Conservation (phyloP, 2,888 invertebrate genomes). For the Torymus aiolomorphi region DNA sequence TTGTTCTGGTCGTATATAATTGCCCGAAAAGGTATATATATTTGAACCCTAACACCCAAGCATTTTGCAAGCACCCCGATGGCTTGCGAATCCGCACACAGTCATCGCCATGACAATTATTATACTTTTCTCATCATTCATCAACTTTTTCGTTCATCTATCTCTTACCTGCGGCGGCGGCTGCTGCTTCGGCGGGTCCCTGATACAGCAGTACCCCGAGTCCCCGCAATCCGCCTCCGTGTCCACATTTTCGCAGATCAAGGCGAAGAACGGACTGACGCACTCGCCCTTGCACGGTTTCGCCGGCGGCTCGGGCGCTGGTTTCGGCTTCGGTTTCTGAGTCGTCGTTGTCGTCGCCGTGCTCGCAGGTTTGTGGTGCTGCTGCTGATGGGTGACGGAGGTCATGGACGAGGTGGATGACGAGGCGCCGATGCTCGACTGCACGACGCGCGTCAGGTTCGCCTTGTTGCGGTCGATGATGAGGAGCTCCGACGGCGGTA, state of each 20-base stretch:
- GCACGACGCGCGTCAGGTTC: slow-evolving; percentile 64
- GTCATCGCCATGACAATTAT: no score
- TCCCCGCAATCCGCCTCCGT: slow-evolving; percentile 79
- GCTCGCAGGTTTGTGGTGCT: slow-evolving; percentile 61
- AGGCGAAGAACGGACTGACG: slow-evolving; percentile 86
- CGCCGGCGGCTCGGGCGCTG: slow-evolving; percentile 76
- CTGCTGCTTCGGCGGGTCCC: slow-evolving; percentile 72
- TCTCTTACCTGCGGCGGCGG: no score
- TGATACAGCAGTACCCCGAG: slow-evolving; percentile 86
- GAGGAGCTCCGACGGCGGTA: slow-evolving; percentile 84
- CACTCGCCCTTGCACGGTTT: slow-evolving; percentile 90
- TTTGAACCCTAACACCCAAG: no score
- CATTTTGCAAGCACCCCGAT: no score
- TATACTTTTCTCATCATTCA: no score
- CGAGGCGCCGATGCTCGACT: slow-evolving; percentile 32
- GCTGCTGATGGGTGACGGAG: no score
- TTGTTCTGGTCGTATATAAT: no score
- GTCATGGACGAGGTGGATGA: slow-evolving; percentile 1
- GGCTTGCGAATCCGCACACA: no score
- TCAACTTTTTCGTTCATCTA: no score
- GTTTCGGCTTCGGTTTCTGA: slow-evolving; percentile 72
- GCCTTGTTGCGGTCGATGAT: slow-evolving; percentile 81
- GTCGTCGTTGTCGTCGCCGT: slow-evolving; percentile 66
- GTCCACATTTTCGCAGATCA: slow-evolving; percentile 92
- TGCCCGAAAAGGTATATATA: no score